Evolutionary conservation across 2,113 vertebrate species (phyloP).

Genomic region (Emydocephalus ijimae): DNA sequence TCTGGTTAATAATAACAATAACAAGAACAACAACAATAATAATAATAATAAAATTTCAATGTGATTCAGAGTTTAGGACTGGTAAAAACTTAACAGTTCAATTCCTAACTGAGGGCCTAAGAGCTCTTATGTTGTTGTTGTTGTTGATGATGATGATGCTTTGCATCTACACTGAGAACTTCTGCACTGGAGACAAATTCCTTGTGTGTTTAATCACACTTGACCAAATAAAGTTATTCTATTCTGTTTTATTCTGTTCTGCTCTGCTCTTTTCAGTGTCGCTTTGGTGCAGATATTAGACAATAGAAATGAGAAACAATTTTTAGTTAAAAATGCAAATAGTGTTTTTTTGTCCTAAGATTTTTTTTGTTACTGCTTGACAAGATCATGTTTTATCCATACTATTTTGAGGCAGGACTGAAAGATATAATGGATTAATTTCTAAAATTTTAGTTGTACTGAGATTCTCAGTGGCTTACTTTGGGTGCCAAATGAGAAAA

Average conservation of each 20-base stretch:
- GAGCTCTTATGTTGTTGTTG: neutral
- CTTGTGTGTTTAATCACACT: no score
- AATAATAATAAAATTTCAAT: neutral
- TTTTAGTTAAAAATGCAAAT: neutral
- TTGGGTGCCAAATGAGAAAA: neutral
- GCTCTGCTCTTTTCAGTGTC: neutral
- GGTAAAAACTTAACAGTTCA: neutral
- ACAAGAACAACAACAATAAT: rapidly evolving
- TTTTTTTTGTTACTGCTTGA: neutral
- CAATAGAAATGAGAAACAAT: neutral
- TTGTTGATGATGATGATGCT: no score
- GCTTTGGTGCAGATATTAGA: neutral
- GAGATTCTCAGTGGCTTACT: neutral
- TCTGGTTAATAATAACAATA: no score
- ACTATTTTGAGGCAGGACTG: neutral
- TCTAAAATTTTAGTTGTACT: neutral
- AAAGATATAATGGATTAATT: neutral
- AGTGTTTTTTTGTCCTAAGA: neutral
- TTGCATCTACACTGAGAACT: no score
- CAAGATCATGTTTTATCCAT: neutral
- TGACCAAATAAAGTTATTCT: no score
- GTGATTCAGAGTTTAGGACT: neutral
- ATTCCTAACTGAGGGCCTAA: neutral
- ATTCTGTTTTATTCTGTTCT: no score
- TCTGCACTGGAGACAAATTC: no score